These are phyloP conservation scores for Epistrophe grossulariae DNA, from an alignment of 2,888 invertebrate genomes.

Conservation along the genomic window DNA sequence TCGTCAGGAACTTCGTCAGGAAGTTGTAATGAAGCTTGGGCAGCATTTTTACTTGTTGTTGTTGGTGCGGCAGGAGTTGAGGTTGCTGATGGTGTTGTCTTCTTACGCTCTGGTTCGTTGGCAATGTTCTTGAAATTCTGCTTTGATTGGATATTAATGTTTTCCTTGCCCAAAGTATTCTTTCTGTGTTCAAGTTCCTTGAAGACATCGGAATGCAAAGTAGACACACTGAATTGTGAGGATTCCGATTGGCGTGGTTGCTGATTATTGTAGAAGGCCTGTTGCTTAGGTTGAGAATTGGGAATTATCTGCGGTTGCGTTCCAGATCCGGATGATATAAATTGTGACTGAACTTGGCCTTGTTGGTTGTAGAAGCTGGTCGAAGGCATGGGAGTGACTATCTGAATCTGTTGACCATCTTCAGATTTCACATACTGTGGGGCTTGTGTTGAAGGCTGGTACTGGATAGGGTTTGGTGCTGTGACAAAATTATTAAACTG, in stretches of 20 bases:
- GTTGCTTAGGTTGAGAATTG: conserved; percentile 81
- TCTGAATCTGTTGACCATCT: conserved; percentile 82
- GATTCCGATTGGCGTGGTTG: conserved; percentile 63
- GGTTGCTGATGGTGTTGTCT: conserved; percentile 19
- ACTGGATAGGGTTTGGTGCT: conserved; percentile 72
- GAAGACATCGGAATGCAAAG: conserved; percentile 83
- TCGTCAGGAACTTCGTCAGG: conserved; percentile 96
- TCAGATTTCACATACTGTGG: conserved; percentile 82
- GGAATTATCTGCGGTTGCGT: conserved; percentile 79
- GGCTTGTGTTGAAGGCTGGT: conserved; percentile 76
- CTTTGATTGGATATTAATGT: conserved; percentile 54
- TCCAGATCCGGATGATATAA: conserved; percentile 68
- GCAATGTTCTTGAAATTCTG: conserved; percentile 50
- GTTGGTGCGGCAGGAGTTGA: conserved; percentile 68
- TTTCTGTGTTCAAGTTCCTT: conserved; percentile 81
- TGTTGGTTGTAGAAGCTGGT: conserved; percentile 78
- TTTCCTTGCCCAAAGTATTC: conserved; percentile 28
- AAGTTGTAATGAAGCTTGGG: conserved; percentile 85
- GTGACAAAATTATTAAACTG: conserved; percentile 79
- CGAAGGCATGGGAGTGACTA: conserved; percentile 82
- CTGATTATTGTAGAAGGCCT: conserved; percentile 63
- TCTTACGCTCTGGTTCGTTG: background rate
- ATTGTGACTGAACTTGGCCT: conserved; percentile 73
- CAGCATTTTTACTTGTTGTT: conserved; percentile 76
- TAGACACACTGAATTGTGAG: conserved; percentile 82